phyloP scores from a whole-genome alignment of 2,888 invertebrate species.

The Neoitamus cyanurus region DNA sequence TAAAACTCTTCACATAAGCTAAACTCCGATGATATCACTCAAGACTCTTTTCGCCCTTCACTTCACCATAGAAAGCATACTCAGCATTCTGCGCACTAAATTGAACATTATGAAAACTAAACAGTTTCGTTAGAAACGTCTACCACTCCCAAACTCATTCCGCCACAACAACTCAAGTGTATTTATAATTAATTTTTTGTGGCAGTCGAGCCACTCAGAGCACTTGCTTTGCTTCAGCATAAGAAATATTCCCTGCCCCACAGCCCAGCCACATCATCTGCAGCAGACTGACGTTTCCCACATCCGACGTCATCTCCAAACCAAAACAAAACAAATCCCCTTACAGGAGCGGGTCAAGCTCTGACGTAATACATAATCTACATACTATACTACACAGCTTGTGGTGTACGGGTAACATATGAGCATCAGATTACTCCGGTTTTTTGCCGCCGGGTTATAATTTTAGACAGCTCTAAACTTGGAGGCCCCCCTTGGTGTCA shows the following conservation, averaged over 20 bases:
- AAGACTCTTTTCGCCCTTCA: not conserved
- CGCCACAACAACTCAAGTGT: not conserved
- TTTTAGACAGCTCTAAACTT: too few relatives aligned
- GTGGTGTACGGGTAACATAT: too few relatives aligned
- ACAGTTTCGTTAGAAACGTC: not conserved
- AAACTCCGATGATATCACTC: not conserved
- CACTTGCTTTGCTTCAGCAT: not conserved
- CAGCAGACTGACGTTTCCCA: not conserved
- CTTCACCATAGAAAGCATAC: not conserved
- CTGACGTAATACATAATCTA: too few relatives aligned
- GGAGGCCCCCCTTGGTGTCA: too few relatives aligned
- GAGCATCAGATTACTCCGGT: too few relatives aligned
- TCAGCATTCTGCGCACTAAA: not conserved
- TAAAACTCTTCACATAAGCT: not conserved
- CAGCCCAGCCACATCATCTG: not conserved
- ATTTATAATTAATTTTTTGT: not conserved
- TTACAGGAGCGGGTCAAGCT: too few relatives aligned
- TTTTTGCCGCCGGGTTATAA: too few relatives aligned
- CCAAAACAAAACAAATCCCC: too few relatives aligned
- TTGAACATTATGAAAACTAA: not conserved
- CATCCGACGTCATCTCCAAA: not conserved
- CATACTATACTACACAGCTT: too few relatives aligned
- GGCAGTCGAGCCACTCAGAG: not conserved
- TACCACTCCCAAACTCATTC: not conserved
- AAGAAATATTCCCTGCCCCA: not conserved